Conservation (phyloP, 92 coral and sea anemone genomes). For the Phymanthus crucifer region DNA sequence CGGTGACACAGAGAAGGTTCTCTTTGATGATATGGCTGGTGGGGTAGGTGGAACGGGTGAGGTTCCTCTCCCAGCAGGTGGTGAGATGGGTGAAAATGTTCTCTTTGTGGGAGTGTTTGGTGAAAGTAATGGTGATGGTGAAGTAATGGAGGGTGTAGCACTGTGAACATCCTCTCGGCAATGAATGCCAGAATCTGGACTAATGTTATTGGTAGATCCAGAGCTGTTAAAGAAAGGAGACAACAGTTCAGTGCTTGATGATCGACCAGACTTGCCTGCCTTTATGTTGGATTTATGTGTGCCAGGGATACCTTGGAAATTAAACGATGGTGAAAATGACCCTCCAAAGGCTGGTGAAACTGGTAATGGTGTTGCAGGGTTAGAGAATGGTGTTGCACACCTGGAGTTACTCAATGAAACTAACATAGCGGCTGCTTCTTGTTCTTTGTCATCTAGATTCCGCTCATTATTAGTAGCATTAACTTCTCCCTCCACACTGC, state of each 20-base stretch:
- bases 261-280: conserved; percentile 72
- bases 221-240: conserved; percentile 68
- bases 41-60: conserved; percentile 91
- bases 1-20: conserved; percentile 69
- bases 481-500: conserved; percentile 95
- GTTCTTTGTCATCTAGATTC: conserved; percentile 77
- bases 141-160: conserved; percentile 73
- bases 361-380: conserved; percentile 85
- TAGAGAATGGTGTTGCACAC: conserved; percentile 89
- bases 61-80: conserved; percentile 73
- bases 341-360: conserved; percentile 72
- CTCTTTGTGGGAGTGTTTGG: conserved; percentile 94
- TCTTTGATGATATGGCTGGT: conserved; percentile 88
- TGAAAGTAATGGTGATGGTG: conserved; percentile 87
- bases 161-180: conserved; percentile 86
- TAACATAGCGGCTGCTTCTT: conserved; percentile 94
- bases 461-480: conserved; percentile 44
- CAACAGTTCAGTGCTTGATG: conserved; percentile 74
- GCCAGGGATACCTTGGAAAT: conserved; percentile 57
- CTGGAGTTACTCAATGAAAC: conserved; percentile 91
- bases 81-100: conserved; percentile 95
- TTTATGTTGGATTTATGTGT: conserved; percentile 63
- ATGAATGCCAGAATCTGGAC: conserved; percentile 98
- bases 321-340: conserved; percentile 75
- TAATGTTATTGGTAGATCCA: conserved; percentile 74